Percentiles rank a stretch among this genome's conserved stretches.
Conservation (phyloP, 2,113 vertebrate species). For the Cebidichthys violaceus region DNA sequence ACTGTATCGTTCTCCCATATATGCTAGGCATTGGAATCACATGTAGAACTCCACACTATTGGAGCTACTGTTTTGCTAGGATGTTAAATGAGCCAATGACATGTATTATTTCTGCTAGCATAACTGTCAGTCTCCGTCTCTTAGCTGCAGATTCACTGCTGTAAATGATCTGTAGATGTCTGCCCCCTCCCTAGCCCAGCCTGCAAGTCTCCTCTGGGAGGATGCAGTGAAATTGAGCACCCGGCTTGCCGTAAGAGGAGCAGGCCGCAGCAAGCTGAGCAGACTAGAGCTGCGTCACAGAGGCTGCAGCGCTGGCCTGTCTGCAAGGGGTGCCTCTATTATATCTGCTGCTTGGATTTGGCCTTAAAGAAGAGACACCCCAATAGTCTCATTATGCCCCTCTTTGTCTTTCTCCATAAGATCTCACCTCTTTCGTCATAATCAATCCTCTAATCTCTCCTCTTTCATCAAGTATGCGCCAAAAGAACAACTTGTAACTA, state of each 20-base stretch:
- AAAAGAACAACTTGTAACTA: constrained; percentile 13
- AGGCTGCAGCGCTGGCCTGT: constrained; percentile 66
- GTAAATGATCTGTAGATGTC: neutral
- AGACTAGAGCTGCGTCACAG: constrained; percentile 77
- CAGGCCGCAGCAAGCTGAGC: constrained; percentile 64
- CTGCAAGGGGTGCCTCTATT: constrained; percentile 54
- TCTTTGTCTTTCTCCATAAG: neutral
- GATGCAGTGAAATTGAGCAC: constrained; percentile 41
- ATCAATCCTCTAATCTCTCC: neutral
- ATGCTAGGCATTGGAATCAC: neutral
- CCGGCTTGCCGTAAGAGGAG: constrained; percentile 30
- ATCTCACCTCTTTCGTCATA: neutral
- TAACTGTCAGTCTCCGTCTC: constrained; percentile 4
- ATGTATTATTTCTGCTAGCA: constrained; percentile 12
- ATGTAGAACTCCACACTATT: constrained; percentile 2
- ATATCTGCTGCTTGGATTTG: constrained; percentile 39
- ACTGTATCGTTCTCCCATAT: neutral
- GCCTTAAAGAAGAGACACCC: constrained; percentile 6
- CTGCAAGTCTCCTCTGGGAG: constrained; percentile 23
- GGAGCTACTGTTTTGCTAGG: constrained; percentile 4
- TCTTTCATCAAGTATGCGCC: neutral
- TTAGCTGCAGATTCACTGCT: neutral
- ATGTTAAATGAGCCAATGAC: constrained; percentile 22
- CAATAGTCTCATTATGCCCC: neutral
- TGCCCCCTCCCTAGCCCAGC: constrained; percentile 8